A percentile compares a stretch with the other conserved stretches of the same genome.
Evolutionary conservation across 2,113 vertebrate genomes (phyloP).

Genomic region (Tamias sibiricus): DNA sequence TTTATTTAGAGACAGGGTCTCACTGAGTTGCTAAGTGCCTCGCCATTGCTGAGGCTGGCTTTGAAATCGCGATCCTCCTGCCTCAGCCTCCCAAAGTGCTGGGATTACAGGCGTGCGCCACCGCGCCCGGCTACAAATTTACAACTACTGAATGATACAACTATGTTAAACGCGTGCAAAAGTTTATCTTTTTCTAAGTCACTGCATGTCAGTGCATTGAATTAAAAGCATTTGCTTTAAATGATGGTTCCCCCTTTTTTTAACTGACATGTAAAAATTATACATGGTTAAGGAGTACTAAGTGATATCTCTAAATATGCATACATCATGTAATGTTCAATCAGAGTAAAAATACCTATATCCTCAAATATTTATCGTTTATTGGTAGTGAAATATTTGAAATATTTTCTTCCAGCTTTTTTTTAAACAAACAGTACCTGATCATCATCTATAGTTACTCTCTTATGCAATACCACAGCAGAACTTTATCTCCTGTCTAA

Average conservation of each 20-base stretch:
- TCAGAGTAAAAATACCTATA: background rate
- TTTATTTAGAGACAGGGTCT: too few species aligned
- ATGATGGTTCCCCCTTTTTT: background rate
- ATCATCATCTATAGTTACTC: background rate
- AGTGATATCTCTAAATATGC: background rate
- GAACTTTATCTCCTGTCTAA: background rate
- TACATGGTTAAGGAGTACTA: background rate
- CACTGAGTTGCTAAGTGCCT: too few species aligned
- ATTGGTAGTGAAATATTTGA: background rate
- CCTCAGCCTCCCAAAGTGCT: too few species aligned
- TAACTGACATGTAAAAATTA: background rate
- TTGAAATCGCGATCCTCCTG: too few species aligned
- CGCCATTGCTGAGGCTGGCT: too few species aligned
- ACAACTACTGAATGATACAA: background rate
- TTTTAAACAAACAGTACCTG: background rate
- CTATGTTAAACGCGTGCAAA: background rate
- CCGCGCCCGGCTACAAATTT: too few species aligned
- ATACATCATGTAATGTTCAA: background rate
- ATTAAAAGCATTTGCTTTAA: conserved; percentile 38
- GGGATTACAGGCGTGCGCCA: too few species aligned
- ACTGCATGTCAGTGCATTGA: background rate
- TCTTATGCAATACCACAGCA: background rate
- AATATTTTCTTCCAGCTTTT: background rate
- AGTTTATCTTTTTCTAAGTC: background rate
- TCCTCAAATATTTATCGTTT: background rate